These are phyloP conservation scores for Zaprionus kolodkinae DNA, from an alignment of 1,140 invertebrate species.

Conservation along the genomic window DNA sequence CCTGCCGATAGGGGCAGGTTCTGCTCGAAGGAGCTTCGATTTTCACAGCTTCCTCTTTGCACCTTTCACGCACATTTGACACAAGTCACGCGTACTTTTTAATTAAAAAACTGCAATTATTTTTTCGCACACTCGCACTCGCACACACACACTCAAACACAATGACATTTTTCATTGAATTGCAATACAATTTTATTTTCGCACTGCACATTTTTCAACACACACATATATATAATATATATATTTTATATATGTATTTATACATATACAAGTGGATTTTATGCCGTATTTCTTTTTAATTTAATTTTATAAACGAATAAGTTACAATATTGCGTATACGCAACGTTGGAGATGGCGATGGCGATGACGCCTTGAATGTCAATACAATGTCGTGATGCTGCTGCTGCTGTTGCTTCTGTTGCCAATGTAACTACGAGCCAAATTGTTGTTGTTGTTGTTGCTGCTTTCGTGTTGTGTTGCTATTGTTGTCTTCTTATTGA, in stretches of 20 bases:
- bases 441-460: not conserved
- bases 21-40: not conserved
- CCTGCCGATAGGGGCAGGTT: not conserved
- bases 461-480: not conserved
- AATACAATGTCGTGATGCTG: constrained; percentile 56
- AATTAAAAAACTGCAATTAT: constrained; percentile 83
- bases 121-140: constrained; percentile 26
- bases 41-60: constrained; percentile 17
- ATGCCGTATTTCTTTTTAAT: constrained; percentile 18
- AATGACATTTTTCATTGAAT: constrained; percentile 49
- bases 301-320: constrained; percentile 34
- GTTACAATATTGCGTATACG: constrained; percentile 62
- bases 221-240: too few relatives aligned
- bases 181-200: constrained; percentile 49
- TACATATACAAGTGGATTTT: not conserved
- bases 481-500: constrained; percentile 22
- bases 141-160: constrained; percentile 22
- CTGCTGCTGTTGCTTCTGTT: constrained; percentile 2
- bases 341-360: constrained; percentile 14
- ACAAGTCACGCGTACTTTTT: constrained; percentile 75
- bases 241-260: not conserved
- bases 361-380: constrained; percentile 55
- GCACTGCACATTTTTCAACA: constrained; percentile 13
- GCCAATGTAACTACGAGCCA: not conserved
- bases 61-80: constrained; percentile 69